Base-by-base conservation (phyloP, 92 coral and sea anemone genomes). In the Epizoanthus stellaris region DNA sequence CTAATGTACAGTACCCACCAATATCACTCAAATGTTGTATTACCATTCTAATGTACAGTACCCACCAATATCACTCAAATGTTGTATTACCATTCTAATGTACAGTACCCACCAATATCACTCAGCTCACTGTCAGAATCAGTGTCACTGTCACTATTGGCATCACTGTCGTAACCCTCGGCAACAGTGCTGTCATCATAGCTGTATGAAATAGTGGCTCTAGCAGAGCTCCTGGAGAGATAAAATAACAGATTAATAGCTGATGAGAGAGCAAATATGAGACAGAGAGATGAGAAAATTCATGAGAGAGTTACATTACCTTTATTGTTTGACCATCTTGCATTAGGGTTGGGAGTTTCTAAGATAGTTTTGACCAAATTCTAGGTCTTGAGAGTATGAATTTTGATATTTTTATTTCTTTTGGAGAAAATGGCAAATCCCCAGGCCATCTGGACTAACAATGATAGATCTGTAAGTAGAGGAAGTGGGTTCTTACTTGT, bases 191-290 rank as follows among this genome's bases (percentile, higher is more conserved):
- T 85, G 81, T 86, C 87, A 36, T 92, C 98, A 76, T 94, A 94
- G 19, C 90, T 92, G 82, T 92, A 94, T 5, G 94, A 93, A 73
- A 94, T 94, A 14, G 92, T 87, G 47, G 98, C 98, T 66, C 92
- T 92, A n/a, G 98, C 89, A 36, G 77, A 86, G 68, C 98, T 92
- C 84, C 98, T 94, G 73, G 20, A 69, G 7, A 61, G 19, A 81
- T 54, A 23, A 69, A 11, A 30, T 23, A 2, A 9, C 16, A 77
- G 0, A 77, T 8, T 19, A 59, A 11, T 60, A 19, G 8, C 42
- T 67, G 0, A 30, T 30, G 1, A 30, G 34, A 30, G 34, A 30
- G 34, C 34, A 30, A 30, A 30, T 0, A 0, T 30, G 34, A 30
- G 34, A 30, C 34, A 30, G 34, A 30, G 34, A 1, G 34, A 30